Evolutionary conservation across 2,113 vertebrate genomes (phyloP).

Genomic region (Sceloporus undulatus): DNA sequence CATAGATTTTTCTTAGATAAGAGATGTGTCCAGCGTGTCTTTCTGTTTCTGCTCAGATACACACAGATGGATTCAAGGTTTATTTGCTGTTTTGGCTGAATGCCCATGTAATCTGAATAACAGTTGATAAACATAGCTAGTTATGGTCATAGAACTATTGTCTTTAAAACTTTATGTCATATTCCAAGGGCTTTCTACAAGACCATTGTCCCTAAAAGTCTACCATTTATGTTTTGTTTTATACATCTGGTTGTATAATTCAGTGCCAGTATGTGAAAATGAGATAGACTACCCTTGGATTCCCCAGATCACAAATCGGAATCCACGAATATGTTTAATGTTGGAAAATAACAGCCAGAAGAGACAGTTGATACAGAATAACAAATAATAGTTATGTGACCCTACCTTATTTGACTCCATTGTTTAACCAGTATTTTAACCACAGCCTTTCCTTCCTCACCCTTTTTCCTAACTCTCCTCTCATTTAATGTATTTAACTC

Average conservation of each 20-base stretch:
- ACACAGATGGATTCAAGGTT: background rate
- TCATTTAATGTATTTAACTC: background rate
- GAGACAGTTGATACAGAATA: background rate
- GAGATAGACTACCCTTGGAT: background rate
- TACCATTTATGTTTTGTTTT: background rate
- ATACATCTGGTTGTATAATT: background rate
- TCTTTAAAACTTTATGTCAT: background rate
- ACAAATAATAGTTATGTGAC: background rate
- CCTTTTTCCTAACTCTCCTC: background rate
- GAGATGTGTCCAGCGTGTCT: background rate
- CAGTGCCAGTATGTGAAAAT: background rate
- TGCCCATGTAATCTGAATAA: background rate
- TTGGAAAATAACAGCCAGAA: background rate
- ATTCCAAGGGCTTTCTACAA: background rate
- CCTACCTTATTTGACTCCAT: background rate
- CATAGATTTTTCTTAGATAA: conserved; percentile 17
- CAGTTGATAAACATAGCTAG: too few species aligned
- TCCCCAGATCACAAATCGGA: background rate
- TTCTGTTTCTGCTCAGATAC: background rate
- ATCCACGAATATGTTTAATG: background rate
- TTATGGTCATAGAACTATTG: background rate
- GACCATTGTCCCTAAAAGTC: background rate
- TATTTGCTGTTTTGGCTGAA: background rate
- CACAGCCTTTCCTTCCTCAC: background rate
- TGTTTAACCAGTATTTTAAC: background rate